Conservation (phyloP, 2,888 invertebrate genomes). For the Euproctis similis region DNA sequence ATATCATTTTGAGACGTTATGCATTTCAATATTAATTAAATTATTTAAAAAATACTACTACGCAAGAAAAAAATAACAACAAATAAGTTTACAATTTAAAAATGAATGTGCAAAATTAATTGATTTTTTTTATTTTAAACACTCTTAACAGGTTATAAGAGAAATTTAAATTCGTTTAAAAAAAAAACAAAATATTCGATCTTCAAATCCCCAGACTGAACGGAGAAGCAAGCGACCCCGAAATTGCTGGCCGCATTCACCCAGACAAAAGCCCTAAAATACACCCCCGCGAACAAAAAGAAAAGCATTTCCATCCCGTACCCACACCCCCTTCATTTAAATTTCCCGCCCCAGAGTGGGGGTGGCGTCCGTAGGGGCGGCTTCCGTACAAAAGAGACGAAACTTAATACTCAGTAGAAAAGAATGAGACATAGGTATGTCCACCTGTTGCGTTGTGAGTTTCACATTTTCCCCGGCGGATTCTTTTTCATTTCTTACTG, state of each 20-base stretch:
- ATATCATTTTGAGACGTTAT: too few relatives aligned
- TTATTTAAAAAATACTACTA: too few relatives aligned
- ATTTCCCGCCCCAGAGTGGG: conserved; percentile 70
- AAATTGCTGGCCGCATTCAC: conserved; percentile 74
- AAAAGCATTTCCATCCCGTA: conserved; percentile 72
- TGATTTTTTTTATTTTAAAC: neutral
- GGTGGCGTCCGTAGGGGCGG: conserved; percentile 71
- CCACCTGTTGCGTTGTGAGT: conserved; percentile 69
- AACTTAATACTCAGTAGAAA: conserved; percentile 65
- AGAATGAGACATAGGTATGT: conserved; percentile 72
- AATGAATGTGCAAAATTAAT: neutral
- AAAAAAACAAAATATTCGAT: conserved; percentile 46
- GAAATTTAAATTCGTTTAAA: conserved; percentile 14
- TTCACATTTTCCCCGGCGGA: conserved; percentile 64
- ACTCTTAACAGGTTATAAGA: neutral
- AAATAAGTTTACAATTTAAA: too few relatives aligned
- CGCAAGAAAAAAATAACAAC: too few relatives aligned
- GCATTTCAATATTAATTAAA: too few relatives aligned
- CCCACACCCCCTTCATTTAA: conserved; percentile 69
- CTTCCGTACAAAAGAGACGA: conserved; percentile 66
- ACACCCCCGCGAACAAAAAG: conserved; percentile 71
- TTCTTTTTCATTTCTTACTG: conserved; percentile 65
- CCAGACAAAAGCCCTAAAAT: conserved; percentile 74
- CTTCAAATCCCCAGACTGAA: conserved; percentile 56
- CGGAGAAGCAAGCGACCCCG: conserved; percentile 70